Conservation (phyloP, 2,797 vertebrate genomes). For the Hoplostethus mediterraneus region DNA sequence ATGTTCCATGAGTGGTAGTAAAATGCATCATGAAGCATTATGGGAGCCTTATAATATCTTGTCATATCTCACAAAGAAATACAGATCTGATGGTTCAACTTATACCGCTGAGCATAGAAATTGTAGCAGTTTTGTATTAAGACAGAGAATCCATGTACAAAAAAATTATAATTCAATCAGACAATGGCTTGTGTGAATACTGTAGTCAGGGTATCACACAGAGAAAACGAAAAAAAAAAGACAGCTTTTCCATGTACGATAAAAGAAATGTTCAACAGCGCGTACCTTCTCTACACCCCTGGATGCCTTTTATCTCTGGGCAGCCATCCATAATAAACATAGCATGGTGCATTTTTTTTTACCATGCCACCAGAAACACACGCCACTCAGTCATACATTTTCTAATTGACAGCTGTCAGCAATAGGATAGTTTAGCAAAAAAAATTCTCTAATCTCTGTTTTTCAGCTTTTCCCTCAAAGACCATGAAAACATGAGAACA, state of each 20-base stretch:
- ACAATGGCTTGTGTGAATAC: no score
- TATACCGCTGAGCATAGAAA: no score
- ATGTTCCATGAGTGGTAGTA: no score
- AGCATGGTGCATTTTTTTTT: neutral
- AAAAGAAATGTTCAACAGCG: neutral
- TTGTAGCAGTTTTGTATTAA: no score
- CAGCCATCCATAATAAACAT: neutral
- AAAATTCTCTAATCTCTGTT: conserved; percentile 4
- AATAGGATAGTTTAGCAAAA: neutral
- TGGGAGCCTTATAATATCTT: no score
- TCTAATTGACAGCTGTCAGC: conserved; percentile 12
- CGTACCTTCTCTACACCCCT: neutral
- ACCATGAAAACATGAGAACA: neutral
- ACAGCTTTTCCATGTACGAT: neutral
- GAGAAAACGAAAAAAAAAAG: no score
- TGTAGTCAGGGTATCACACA: no score
- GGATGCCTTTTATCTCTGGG: neutral
- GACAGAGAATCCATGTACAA: no score
- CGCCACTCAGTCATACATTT: neutral
- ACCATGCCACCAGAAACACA: neutral
- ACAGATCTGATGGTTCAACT: no score
- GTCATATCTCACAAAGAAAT: no score
- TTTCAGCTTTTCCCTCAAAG: conserved; percentile 1
- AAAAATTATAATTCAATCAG: no score
- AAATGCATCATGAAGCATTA: no score